Conservation (phyloP, 2,797 vertebrate genomes). For the Clarias platycephalus region DNA sequence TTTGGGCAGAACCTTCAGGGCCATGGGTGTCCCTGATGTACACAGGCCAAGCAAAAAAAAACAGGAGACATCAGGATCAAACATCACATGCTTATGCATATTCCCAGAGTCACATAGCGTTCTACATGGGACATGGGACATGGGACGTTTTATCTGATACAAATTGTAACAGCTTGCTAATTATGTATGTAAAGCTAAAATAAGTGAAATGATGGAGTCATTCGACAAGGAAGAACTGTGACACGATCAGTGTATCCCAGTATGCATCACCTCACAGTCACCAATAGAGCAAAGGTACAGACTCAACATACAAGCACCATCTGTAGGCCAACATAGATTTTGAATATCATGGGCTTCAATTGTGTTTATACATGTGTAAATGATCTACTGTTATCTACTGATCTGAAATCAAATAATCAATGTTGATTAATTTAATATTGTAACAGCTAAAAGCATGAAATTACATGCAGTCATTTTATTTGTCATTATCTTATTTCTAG, state of each 20-base stretch:
- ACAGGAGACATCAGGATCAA: slow-evolving; percentile 28
- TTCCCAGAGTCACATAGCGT: slow-evolving; percentile 21
- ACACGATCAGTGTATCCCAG: no score
- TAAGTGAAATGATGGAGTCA: no score
- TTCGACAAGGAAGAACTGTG: no score
- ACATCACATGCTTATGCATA: slow-evolving; percentile 6
- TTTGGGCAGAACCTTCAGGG: slow-evolving; percentile 82
- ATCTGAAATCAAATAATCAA: neutral
- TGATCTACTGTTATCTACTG: no score
- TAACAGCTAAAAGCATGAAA: neutral
- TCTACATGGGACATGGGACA: neutral
- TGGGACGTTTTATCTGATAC: slow-evolving; percentile 24
- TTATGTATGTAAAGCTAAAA: neutral
- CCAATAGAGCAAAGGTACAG: no score
- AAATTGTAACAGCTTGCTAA: slow-evolving; percentile 1
- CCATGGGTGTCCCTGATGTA: slow-evolving; percentile 79
- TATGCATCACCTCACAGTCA: no score
- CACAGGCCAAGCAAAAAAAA: neutral
- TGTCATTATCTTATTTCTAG: neutral
- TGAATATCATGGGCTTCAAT: neutral
- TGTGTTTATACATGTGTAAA: neutral
- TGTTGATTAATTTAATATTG: neutral
- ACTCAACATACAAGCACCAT: no score
- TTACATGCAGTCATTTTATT: neutral
- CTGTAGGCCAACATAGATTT: neutral